A percentile compares a stretch with the other conserved stretches of the same genome.
phyloP scores from a whole-genome alignment of 2,888 invertebrate genomes.

The Panzeria rudis region DNA sequence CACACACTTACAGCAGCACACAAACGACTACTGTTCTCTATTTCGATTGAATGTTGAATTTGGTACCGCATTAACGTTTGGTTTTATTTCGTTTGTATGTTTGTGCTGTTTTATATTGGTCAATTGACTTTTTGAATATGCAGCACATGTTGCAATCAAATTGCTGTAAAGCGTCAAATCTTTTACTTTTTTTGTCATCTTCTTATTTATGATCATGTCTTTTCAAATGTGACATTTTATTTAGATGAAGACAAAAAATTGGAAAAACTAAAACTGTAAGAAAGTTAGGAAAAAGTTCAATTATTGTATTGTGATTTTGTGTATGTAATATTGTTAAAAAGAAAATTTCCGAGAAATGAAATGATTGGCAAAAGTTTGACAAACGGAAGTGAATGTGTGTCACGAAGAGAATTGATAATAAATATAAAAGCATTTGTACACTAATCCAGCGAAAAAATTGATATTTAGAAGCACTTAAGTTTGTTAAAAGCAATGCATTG shows the following conservation, averaged over 20 bases:
- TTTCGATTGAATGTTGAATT: slow-evolving; percentile 53
- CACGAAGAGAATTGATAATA: background rate
- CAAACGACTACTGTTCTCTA: slow-evolving; percentile 48
- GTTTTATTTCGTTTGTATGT: slow-evolving; percentile 47
- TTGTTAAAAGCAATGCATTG: too few species aligned
- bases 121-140: slow-evolving; percentile 72
- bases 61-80: slow-evolving; percentile 61
- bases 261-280: background rate
- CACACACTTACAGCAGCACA: background rate
- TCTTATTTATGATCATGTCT: slow-evolving; percentile 72
- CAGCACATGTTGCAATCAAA: slow-evolving; percentile 73
- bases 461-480: too few species aligned
- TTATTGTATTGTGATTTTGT: background rate
- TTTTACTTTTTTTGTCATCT: slow-evolving; percentile 66
- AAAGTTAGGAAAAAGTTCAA: slow-evolving; percentile 24
- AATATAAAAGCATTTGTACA: background rate
- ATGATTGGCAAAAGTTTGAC: slow-evolving; percentile 35
- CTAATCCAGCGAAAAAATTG: too few species aligned
- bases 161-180: slow-evolving; percentile 73
- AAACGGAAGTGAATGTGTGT: slow-evolving; percentile 54
- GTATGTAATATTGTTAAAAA: background rate
- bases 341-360: slow-evolving; percentile 18
- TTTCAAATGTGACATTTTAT: slow-evolving; percentile 71
- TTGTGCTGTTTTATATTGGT: slow-evolving; percentile 60
- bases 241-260: slow-evolving; percentile 43